phyloP scores from a whole-genome alignment of 2,113 vertebrate species.

The Pseudonaja textilis region DNA sequence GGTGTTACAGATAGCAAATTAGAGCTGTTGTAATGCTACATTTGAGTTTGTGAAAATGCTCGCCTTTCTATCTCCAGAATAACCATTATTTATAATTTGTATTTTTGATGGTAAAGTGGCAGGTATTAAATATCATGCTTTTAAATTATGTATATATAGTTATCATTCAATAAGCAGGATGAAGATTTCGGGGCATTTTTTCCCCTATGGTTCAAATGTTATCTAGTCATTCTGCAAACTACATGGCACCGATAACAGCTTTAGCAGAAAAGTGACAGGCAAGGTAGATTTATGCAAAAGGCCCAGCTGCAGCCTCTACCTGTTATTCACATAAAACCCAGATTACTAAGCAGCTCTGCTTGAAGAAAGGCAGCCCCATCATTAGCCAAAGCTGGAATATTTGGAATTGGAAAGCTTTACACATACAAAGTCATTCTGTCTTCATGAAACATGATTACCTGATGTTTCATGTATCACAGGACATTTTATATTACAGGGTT shows the following conservation, averaged over 20 bases:
- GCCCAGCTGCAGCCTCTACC: not conserved
- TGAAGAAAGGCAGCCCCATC: not conserved
- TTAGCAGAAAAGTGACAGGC: not conserved
- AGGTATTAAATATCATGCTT: conserved; percentile 1
- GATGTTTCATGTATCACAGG: not conserved
- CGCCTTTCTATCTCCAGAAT: not conserved
- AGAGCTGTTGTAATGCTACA: conserved; percentile 2
- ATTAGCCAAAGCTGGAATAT: not conserved
- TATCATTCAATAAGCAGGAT: not conserved
- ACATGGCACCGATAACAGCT: not conserved
- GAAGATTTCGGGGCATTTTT: not conserved
- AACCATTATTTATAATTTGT: not conserved
- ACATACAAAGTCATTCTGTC: not conserved
- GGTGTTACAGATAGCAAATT: not conserved
- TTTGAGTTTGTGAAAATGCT: conserved; percentile 4
- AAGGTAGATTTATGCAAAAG: not conserved
- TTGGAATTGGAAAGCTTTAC: not conserved
- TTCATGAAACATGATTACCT: not conserved
- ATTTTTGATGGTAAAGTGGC: not conserved
- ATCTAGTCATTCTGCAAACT: not conserved
- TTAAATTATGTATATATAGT: not conserved
- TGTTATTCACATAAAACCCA: not conserved
- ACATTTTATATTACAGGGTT: not conserved
- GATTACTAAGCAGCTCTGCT: not conserved
- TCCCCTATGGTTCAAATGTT: not conserved